These are phyloP conservation scores for Danio albolineatus DNA, from an alignment of 2,797 vertebrate species.

Conservation along the genomic window DNA sequence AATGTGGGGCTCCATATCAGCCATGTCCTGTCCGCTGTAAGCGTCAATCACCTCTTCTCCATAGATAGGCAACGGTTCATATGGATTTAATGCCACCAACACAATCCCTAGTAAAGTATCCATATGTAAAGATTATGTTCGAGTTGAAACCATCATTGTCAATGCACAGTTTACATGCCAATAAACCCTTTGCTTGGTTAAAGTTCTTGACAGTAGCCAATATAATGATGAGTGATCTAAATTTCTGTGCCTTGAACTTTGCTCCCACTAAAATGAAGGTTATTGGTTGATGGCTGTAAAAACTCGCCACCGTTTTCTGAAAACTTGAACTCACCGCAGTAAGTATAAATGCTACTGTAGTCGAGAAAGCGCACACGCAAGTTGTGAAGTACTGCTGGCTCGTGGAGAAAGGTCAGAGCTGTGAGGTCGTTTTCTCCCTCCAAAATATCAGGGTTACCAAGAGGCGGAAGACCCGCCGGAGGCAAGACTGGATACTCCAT, in stretches of 20 bases:
- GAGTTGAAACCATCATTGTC: background rate
- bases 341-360: conserved; percentile 83
- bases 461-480: conserved; percentile 74
- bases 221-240: conserved; percentile 32
- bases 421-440: conserved; percentile 82
- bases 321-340: conserved; percentile 75
- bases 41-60: conserved; percentile 83
- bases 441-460: conserved; percentile 83
- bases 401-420: conserved; percentile 83
- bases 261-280: conserved; percentile 59
- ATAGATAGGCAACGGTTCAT: conserved; percentile 81
- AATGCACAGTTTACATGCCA: background rate
- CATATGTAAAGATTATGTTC: background rate
- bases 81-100: conserved; percentile 83
- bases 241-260: conserved; percentile 56
- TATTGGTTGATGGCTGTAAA: conserved; percentile 51
- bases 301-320: conserved; percentile 27
- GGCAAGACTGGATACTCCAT: conserved; percentile 64
- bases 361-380: conserved; percentile 82
- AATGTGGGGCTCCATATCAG: conserved; percentile 85
- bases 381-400: conserved; percentile 82
- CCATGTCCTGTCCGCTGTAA: conserved; percentile 80
- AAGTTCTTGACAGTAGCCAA: conserved; percentile 27
- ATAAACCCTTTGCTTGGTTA: background rate
- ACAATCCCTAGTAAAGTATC: conserved; percentile 76